A percentile compares a stretch with the other conserved stretches of the same genome.
phyloP scores from a whole-genome alignment of 1,140 invertebrate genomes.

The Anoplolepis gracilipes region DNA sequence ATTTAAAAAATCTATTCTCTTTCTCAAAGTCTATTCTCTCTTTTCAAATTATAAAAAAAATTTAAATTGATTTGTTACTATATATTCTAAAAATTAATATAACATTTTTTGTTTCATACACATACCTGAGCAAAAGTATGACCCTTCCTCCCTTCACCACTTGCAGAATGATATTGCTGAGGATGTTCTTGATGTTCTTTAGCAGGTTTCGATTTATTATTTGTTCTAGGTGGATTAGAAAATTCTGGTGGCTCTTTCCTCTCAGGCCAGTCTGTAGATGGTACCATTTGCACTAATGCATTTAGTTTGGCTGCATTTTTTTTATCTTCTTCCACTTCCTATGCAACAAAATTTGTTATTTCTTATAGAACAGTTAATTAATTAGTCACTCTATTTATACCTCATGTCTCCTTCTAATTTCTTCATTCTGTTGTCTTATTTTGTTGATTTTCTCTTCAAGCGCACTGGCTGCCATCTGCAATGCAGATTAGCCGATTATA shows the following conservation, averaged over 20 bases:
- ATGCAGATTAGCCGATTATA: background rate
- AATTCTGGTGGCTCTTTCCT: conserved; percentile 83
- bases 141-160: conserved; percentile 78
- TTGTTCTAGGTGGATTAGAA: conserved; percentile 67
- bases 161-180: conserved; percentile 68
- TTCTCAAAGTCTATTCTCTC: too few species aligned
- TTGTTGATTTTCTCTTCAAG: conserved; percentile 85
- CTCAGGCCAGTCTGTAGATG: conserved; percentile 82
- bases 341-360: background rate
- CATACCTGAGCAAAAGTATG: conserved; percentile 81
- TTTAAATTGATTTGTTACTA: conserved; percentile 3
- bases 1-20: background rate
- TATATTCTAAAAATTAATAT: background rate
- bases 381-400: conserved; percentile 70
- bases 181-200: conserved; percentile 76
- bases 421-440: conserved; percentile 85
- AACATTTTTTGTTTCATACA: background rate
- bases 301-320: conserved; percentile 84
- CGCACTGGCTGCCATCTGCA: conserved; percentile 80
- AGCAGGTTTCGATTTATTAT: conserved; percentile 68
- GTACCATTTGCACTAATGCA: conserved; percentile 84
- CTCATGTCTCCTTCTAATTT: conserved; percentile 84
- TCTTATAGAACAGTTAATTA: conserved; percentile 29
- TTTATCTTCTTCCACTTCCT: conserved; percentile 86
- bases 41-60: background rate